Evolutionary conservation across 2,888 invertebrate genomes (phyloP), one percentile per base, ranked within the genome.

Genomic region (Phyto melanocephala): DNA sequence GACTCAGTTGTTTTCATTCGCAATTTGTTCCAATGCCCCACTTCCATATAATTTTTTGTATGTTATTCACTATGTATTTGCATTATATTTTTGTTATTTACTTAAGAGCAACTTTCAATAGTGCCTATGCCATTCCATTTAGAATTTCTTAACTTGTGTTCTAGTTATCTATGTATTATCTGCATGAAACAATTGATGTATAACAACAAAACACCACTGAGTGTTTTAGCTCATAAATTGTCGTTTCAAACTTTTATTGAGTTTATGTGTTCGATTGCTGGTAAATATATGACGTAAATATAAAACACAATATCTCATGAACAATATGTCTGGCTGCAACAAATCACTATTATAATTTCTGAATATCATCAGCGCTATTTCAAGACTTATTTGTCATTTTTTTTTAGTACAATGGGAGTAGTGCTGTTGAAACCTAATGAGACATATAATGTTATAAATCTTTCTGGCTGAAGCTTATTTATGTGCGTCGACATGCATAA

Each of bases 341-440:
- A 70, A 70, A 70, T 58, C 58, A 45, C 35, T 58, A 22, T 47
- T 45, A 70, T 58, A 33, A 70, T 70, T 58, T 70, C 45, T 22
- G 33, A 58, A 70, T 33, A 33, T 58, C 45, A 47, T 54, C 68
- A 68, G 45, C 11, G 17, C 15, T 40, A 7, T 28, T 7, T 17
- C 17, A 52, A 28, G 37, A 33, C 15, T 24, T 54, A 54, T 68
- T 56, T 70, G 56, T 56, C 56, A 70, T 70, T 17, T 56, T 56
- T 56, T 35, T 2, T 22, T 52, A 28, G n/a, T 33, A 58, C 58
- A 47, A 35, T n/a, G 56, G 35, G 54, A 42, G 54, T 28, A 45
- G 42, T 11, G 11, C 33, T 68, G 54, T 68, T 56, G 22, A 68
- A 68, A 68, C 33, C 8, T 68, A 68, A 68, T 68, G 68, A 56